phyloP scores from a whole-genome alignment of 2,888 invertebrate species.

The Steromphala cineraria region DNA sequence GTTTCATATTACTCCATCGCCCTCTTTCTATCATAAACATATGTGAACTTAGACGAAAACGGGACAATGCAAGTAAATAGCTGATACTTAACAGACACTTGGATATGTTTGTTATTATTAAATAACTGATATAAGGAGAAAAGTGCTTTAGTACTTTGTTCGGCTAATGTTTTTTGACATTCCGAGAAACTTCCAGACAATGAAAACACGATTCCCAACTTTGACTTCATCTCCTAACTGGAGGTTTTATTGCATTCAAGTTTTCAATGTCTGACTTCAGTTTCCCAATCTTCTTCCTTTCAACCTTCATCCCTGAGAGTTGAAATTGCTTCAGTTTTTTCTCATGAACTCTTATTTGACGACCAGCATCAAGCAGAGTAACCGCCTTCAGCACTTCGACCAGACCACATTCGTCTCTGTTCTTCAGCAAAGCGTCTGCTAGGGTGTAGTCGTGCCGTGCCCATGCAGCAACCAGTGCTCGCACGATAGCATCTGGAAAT shows the following conservation, averaged over 20 bases:
- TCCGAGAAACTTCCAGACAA: too few relatives aligned
- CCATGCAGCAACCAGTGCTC: slow-evolving; percentile 71
- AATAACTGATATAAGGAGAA: too few relatives aligned
- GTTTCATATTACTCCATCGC: too few relatives aligned
- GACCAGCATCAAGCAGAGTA: slow-evolving; percentile 64
- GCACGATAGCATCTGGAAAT: slow-evolving; percentile 69
- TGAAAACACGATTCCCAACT: neutral
- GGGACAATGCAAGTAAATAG: too few relatives aligned
- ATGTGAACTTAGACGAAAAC: too few relatives aligned
- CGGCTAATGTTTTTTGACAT: too few relatives aligned
- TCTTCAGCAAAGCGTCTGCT: slow-evolving; percentile 61
- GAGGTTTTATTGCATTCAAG: slow-evolving; percentile 62
- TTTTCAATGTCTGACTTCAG: slow-evolving; percentile 71
- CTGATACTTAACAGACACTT: too few relatives aligned
- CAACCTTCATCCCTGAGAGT: slow-evolving; percentile 60
- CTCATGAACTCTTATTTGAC: slow-evolving; percentile 67
- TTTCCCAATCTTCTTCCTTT: slow-evolving; percentile 62
- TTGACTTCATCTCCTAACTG: slow-evolving; percentile 47
- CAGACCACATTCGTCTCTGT: slow-evolving; percentile 62
- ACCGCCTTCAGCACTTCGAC: slow-evolving; percentile 70
- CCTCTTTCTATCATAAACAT: too few relatives aligned
- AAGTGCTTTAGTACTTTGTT: too few relatives aligned
- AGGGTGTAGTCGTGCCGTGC: slow-evolving; percentile 69
- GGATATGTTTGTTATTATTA: too few relatives aligned
- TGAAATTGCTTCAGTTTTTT: slow-evolving; percentile 67